These are phyloP conservation scores for Scaptodrosophila lebanonensis DNA, from an alignment of 1,140 invertebrate genomes.

Conservation along the genomic window DNA sequence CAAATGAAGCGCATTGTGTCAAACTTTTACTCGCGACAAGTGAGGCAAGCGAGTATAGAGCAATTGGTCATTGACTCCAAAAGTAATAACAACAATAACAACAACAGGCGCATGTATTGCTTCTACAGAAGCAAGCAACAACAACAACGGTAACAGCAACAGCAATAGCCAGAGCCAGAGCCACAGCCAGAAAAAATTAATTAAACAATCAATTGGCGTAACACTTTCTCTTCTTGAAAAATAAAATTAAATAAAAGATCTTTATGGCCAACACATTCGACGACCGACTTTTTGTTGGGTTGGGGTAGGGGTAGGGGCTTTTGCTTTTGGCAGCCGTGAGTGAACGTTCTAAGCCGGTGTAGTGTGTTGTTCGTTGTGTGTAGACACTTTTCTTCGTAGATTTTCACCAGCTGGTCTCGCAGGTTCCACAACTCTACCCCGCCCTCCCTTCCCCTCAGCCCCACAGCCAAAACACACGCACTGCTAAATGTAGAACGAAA, in stretches of 20 bases:
- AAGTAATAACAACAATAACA: no score
- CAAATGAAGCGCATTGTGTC: conserved; percentile 69
- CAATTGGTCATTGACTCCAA: conserved; percentile 33
- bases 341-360: conserved; percentile 61
- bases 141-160: no score
- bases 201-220: conserved; percentile 75
- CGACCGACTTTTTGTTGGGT: no score
- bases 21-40: conserved; percentile 61
- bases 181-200: conserved; percentile 52
- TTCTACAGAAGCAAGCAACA: no score
- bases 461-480: neutral
- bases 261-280: conserved; percentile 19
- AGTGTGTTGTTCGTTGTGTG: neutral
- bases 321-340: conserved; percentile 49
- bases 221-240: conserved; percentile 74
- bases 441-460: no score
- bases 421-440: no score
- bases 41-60: no score
- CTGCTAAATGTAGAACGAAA: conserved; percentile 10
- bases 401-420: conserved; percentile 31
- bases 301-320: conserved; percentile 9
- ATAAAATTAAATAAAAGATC: conserved; percentile 51
- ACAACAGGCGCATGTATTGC: no score
- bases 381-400: neutral
- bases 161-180: neutral